These are phyloP conservation scores for Cairina moschata DNA, from an alignment of 2,113 vertebrate genomes.

Conservation along the genomic window DNA sequence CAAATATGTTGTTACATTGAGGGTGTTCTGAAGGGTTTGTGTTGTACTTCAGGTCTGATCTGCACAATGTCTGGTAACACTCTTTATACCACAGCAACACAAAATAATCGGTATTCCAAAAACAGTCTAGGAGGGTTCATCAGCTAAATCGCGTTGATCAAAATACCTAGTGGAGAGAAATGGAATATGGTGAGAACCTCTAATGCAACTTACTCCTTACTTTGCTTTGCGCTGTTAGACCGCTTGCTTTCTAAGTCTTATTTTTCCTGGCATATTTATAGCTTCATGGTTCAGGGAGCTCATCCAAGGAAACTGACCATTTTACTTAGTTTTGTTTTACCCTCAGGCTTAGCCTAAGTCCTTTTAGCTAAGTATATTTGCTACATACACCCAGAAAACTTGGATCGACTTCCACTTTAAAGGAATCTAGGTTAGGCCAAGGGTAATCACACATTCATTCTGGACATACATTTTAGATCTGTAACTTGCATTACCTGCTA, in stretches of 20 bases:
- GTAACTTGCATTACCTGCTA: constrained; percentile 84
- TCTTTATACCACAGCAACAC: neutral
- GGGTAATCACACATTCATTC: neutral
- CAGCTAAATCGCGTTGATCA: constrained; percentile 93
- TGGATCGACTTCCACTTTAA: neutral
- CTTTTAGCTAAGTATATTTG: neutral
- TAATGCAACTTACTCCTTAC: neutral
- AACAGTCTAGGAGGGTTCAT: constrained; percentile 77
- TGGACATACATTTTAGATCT: neutral
- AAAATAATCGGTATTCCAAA: neutral
- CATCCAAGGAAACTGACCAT: neutral
- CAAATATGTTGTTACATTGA: neutral
- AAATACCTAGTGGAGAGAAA: constrained; percentile 86
- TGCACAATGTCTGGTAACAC: neutral
- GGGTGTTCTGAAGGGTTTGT: neutral
- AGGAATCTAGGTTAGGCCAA: neutral
- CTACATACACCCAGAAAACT: neutral
- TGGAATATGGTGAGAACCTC: neutral
- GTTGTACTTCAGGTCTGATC: neutral
- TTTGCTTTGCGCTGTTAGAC: neutral
- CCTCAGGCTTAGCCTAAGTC: neutral
- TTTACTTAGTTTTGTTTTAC: neutral
- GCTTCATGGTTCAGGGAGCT: neutral
- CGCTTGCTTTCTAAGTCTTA: neutral
- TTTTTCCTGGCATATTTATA: neutral